Base-by-base conservation (phyloP, 2,888 invertebrate genomes). In the Ochropacha duplaris region DNA sequence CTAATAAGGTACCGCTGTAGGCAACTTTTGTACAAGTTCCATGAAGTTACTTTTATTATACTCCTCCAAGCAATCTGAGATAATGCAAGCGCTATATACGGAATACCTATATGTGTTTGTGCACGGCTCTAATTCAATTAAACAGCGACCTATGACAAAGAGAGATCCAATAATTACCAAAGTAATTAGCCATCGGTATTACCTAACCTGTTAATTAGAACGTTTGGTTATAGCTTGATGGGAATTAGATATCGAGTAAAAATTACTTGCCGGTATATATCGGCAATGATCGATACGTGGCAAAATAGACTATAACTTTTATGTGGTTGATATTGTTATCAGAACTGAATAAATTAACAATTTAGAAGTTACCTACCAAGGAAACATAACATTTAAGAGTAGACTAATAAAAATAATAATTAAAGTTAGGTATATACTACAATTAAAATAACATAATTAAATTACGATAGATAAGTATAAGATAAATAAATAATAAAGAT, bases 1-100 rank as follows among this genome's bases (percentile, higher is more conserved):
- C 74, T 82, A 81, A 83, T 84, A 84, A 79, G 81, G 77, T 60
- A 70, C 78, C 72, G 66, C 60, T 59, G 50, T 57, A 55, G 39
- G 49, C 55, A 62, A 71, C 64, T 64, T 65, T 64, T 60, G 49
- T 49, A 51, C 61, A 36, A 58, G 54, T 62, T 50, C 31, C 50
- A 50, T 49, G 31, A 39, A 50, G 19, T 24, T 50, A 19, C 50
- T 61, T 51, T 51, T 50, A n/a, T 9, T 39, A 51, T 65, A 54
- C 49, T 55, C 58, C 39, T 58, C 58, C 55, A 31, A 52, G 31
- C 19, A 31, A 34, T 31, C 26, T 19, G 12, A 26, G 31, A 51
- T 51, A 51, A 31, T 12, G 22, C 44, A 22, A 22, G 3, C 26
- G 3, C 24, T 50, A n/a, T n/a, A n/a, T 19, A 34, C 19, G n/a